These are phyloP conservation scores for Characodon lateralis DNA, from an alignment of 2,797 vertebrate species.

Conservation along the genomic window DNA sequence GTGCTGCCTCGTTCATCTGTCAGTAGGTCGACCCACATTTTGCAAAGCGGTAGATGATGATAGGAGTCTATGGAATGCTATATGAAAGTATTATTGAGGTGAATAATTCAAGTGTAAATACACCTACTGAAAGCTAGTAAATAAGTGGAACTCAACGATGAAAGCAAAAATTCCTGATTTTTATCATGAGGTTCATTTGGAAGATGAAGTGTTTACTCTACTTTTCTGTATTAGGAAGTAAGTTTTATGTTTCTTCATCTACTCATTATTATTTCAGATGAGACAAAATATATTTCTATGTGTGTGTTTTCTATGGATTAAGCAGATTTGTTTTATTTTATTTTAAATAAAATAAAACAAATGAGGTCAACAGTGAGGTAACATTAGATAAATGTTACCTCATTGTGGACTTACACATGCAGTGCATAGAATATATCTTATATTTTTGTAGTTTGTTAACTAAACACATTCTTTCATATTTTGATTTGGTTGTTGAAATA, in stretches of 20 bases:
- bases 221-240: not conserved
- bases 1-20: slow-evolving; percentile 62
- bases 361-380: not conserved
- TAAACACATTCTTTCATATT: not conserved
- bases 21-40: slow-evolving; percentile 58
- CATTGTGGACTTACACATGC: not conserved
- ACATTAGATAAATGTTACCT: not conserved
- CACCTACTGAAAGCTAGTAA: not conserved
- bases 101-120: slow-evolving; percentile 22
- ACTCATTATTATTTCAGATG: not conserved
- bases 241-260: not conserved
- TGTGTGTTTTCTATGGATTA: not conserved
- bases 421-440: not conserved
- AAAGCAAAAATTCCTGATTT: not conserved
- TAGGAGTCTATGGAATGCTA: slow-evolving; percentile 39
- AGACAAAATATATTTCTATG: not conserved
- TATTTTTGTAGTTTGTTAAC: not conserved
- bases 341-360: no score
- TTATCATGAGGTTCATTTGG: not conserved
- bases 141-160: not conserved
- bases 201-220: not conserved
- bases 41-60: slow-evolving; percentile 31
- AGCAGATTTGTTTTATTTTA: not conserved
- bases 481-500: not conserved
- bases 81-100: slow-evolving; percentile 12